Conservation (phyloP, 1,140 invertebrate genomes). For the Cydia fagiglandana region DNA sequence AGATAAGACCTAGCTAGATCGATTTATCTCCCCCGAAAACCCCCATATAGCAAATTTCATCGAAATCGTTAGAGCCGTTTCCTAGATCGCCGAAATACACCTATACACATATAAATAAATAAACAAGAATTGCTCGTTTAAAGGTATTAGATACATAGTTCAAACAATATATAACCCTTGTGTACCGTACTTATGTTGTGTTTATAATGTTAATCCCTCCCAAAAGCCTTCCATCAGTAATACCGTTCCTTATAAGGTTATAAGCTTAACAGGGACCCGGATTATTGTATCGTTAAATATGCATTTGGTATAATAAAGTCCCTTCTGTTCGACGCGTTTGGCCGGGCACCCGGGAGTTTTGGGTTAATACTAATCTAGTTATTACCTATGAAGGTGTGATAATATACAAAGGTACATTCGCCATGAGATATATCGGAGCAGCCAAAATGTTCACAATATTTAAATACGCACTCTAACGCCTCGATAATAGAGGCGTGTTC, state of each 20-base stretch:
- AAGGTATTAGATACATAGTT: too few species aligned
- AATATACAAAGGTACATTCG: background rate
- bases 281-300: conserved; percentile 13
- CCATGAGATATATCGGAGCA: too few species aligned
- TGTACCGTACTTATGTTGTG: background rate
- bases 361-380: background rate
- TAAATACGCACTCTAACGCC: too few species aligned
- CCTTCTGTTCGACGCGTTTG: background rate
- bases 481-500: too few species aligned
- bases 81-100: too few species aligned
- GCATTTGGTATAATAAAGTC: conserved; percentile 11
- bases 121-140: too few species aligned
- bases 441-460: too few species aligned
- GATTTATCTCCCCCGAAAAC: too few species aligned
- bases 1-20: too few species aligned
- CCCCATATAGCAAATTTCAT: too few species aligned
- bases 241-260: background rate
- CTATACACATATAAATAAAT: too few species aligned
- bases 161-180: background rate
- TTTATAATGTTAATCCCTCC: background rate
- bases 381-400: background rate
- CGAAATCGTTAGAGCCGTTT: too few species aligned
- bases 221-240: background rate
- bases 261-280: conserved; percentile 1
- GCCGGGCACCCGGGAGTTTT: background rate